These are phyloP conservation scores for Bubo bubo DNA, from an alignment of 2,113 vertebrate genomes.

Conservation along the genomic window DNA sequence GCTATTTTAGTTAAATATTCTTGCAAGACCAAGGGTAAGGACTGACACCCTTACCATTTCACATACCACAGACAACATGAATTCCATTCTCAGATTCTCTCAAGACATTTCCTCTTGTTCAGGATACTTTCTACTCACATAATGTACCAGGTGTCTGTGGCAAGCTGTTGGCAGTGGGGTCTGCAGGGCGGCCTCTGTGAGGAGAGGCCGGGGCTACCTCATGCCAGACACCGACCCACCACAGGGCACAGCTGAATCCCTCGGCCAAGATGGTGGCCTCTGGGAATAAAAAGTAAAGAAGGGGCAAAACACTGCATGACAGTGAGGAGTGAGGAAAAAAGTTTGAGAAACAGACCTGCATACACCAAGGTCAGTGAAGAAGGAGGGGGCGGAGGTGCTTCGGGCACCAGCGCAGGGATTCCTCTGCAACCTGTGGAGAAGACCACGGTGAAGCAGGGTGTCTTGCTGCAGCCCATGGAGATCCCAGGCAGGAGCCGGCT, in stretches of 20 bases:
- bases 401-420: rapidly evolving
- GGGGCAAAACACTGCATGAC: background rate
- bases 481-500: background rate
- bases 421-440: rapidly evolving
- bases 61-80: rapidly evolving
- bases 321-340: background rate
- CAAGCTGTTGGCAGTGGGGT: rapidly evolving
- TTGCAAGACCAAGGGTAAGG: background rate
- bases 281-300: background rate
- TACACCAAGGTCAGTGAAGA: background rate
- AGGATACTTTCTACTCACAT: background rate
- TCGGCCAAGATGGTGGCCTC: rapidly evolving
- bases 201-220: background rate
- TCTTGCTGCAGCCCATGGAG: background rate
- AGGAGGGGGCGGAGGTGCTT: background rate
- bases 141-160: background rate
- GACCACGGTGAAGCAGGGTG: background rate
- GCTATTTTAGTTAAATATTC: background rate
- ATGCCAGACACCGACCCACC: rapidly evolving
- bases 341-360: background rate
- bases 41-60: rapidly evolving
- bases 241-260: background rate
- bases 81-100: background rate
- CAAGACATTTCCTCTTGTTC: background rate
- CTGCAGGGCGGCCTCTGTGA: background rate